Conservation (phyloP, 2,797 vertebrate species). For the Sternotherus odoratus region DNA sequence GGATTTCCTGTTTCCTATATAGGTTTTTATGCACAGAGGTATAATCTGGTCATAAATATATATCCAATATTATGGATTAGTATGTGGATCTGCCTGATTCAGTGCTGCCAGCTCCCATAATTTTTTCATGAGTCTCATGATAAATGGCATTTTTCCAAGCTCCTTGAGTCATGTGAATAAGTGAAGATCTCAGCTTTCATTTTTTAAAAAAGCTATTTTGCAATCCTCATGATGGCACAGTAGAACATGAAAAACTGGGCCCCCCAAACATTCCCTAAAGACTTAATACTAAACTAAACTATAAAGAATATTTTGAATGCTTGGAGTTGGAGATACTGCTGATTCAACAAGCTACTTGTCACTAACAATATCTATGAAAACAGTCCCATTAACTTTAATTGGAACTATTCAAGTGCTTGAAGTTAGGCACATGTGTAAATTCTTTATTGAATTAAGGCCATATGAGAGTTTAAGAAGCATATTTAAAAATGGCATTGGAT, state of each 20-base stretch:
- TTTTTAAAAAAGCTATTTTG: neutral
- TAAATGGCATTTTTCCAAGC: neutral
- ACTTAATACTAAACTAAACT: neutral
- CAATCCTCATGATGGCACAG: neutral
- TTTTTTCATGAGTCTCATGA: neutral
- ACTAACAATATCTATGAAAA: neutral
- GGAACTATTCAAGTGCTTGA: neutral
- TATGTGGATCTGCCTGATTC: neutral
- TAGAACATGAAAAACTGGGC: neutral
- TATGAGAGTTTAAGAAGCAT: neutral
- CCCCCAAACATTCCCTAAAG: neutral
- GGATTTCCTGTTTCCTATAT: neutral
- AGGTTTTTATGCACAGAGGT: neutral
- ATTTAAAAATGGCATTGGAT: neutral
- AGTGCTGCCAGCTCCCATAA: neutral
- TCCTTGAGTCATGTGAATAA: neutral
- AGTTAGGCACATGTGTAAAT: neutral
- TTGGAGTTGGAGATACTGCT: neutral
- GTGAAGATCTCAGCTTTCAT: neutral
- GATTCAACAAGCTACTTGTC: neutral
- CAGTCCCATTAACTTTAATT: neutral
- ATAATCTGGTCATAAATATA: neutral
- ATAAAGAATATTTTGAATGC: neutral
- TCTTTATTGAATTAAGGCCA: neutral
- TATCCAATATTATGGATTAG: neutral